Conservation (phyloP, 2,113 vertebrate species). For the Corydoras sp. region DNA sequence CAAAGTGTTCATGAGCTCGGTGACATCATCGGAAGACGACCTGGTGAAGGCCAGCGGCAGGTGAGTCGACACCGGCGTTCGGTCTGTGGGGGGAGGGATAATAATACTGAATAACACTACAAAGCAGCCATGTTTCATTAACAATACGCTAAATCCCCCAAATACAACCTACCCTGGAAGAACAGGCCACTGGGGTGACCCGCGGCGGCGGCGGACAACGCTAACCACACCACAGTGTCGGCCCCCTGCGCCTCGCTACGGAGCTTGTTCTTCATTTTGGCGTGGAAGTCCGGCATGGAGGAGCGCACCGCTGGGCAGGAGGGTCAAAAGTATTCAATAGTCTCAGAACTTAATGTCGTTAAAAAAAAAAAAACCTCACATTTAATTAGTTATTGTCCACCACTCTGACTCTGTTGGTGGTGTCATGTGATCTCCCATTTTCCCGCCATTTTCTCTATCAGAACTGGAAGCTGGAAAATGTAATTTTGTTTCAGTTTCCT, state of each 20-base stretch:
- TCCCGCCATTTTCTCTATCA: no score
- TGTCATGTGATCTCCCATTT: no score
- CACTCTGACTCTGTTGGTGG: no score
- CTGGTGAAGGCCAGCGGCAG: conserved; percentile 65
- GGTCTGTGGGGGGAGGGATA: conserved; percentile 54
- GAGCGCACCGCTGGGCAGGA: conserved; percentile 61
- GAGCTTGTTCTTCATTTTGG: conserved; percentile 69
- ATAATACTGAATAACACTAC: not conserved
- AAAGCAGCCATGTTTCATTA: not conserved
- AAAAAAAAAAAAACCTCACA: not conserved
- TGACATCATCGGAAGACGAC: conserved; percentile 60
- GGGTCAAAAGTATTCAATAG: no score
- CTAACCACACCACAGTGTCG: conserved; percentile 71
- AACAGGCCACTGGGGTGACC: conserved; percentile 66
- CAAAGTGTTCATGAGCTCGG: conserved; percentile 59
- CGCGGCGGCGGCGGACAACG: conserved; percentile 48
- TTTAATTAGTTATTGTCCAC: not conserved
- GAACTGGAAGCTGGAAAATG: no score
- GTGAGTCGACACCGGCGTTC: conserved; percentile 66
- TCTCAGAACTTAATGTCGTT: no score
- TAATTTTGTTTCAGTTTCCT: no score
- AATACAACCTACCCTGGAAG: conserved; percentile 68
- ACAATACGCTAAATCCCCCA: no score
- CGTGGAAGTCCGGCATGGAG: conserved; percentile 70
- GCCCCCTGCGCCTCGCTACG: conserved; percentile 73